These are phyloP conservation scores for Apomyelois bistriatella DNA, from an alignment of 2,888 invertebrate species.

Conservation along the genomic window DNA sequence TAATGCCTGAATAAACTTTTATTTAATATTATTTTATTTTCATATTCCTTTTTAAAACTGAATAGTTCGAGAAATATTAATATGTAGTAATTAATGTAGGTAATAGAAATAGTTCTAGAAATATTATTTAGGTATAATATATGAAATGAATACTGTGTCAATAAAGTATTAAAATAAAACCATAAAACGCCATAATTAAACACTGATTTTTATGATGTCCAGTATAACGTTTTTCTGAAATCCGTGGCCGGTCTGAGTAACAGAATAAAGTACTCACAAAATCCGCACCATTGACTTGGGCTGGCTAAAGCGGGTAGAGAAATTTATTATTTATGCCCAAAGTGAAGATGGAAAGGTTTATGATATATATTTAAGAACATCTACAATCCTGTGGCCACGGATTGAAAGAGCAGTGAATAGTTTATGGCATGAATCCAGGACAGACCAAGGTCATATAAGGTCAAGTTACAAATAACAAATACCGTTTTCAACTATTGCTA, in stretches of 20 bases:
- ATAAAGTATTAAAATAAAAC: too few species aligned
- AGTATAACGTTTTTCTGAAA: not conserved
- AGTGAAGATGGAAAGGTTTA: slow-evolving; percentile 11
- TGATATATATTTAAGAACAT: slow-evolving; percentile 8
- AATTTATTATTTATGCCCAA: slow-evolving; percentile 5
- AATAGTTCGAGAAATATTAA: too few species aligned
- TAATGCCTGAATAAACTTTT: too few species aligned
- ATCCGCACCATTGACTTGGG: slow-evolving; percentile 10
- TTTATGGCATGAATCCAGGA: not conserved
- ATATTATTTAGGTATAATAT: too few species aligned
- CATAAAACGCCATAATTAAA: too few species aligned
- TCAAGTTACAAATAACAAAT: too few species aligned
- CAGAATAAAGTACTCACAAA: slow-evolving; percentile 7
- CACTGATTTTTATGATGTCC: not conserved
- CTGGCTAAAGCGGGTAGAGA: slow-evolving; percentile 1
- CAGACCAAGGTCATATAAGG: not conserved
- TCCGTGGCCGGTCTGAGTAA: not conserved
- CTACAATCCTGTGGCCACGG: not conserved
- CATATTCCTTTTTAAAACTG: too few species aligned
- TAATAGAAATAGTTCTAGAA: too few species aligned
- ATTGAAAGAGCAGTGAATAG: slow-evolving; percentile 1
- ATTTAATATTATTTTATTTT: too few species aligned
- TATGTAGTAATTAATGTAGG: too few species aligned
- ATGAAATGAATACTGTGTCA: too few species aligned
- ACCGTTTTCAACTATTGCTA: too few species aligned